Evolutionary conservation across 2,113 vertebrate species (phyloP).

Genomic region (Dunckerocampus dactyliophorus): DNA sequence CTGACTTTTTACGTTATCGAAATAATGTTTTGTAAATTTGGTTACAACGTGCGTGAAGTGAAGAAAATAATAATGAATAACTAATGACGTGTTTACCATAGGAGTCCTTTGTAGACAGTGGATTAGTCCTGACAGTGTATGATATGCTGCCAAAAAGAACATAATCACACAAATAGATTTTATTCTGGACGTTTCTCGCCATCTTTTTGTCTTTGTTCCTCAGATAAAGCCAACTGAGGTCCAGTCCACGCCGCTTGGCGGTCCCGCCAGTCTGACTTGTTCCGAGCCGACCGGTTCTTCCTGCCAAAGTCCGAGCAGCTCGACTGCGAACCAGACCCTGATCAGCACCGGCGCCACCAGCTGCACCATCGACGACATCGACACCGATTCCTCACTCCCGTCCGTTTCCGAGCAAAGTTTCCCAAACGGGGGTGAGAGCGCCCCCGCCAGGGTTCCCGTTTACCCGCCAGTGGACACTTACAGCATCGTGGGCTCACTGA

Average conservation of each 20-base stretch:
- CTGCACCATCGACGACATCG: conserved; percentile 55
- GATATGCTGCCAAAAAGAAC: too few relatives aligned
- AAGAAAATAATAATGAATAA: too few relatives aligned
- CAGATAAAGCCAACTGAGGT: conserved; percentile 35
- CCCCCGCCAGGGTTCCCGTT: conserved; percentile 3
- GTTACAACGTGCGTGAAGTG: too few relatives aligned
- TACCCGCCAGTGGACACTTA: conserved; percentile 48
- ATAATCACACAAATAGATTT: too few relatives aligned
- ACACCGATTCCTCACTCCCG: conserved; percentile 57
- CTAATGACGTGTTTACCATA: too few relatives aligned
- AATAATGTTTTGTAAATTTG: too few relatives aligned
- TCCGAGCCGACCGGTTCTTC: conserved; percentile 40
- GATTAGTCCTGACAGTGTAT: too few relatives aligned
- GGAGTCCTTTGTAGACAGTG: too few relatives aligned
- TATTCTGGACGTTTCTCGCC: too few relatives aligned
- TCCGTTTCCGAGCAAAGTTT: conserved; percentile 53
- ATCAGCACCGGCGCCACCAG: conserved; percentile 49
- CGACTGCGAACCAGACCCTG: conserved; percentile 57
- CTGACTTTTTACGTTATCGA: too few relatives aligned
- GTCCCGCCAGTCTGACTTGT: conserved; percentile 12
- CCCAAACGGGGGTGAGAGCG: conserved; percentile 21
- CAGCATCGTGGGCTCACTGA: conserved; percentile 65
- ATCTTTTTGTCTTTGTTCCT: neutral
- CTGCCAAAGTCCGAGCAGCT: conserved; percentile 51
- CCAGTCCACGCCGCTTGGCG: conserved; percentile 13